These are phyloP conservation scores for Oreocharis arfaki DNA, from an alignment of 2,113 vertebrate genomes.

Conservation along the genomic window DNA sequence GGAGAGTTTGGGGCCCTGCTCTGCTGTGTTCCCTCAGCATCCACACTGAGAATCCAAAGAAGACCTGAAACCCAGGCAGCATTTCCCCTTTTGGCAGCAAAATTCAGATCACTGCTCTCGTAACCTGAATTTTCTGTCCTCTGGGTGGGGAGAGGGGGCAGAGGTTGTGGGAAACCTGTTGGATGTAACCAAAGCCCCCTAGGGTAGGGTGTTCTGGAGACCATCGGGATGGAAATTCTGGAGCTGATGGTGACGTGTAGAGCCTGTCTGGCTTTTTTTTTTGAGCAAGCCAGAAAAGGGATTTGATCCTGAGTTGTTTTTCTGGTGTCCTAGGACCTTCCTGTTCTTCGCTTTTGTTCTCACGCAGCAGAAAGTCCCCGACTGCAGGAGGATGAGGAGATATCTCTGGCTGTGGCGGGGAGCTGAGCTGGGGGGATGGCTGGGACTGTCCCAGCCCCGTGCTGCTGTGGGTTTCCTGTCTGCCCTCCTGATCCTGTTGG, in stretches of 20 bases:
- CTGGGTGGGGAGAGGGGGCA: background rate
- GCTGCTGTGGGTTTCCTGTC: background rate
- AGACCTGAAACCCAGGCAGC: background rate
- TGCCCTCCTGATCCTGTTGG: background rate
- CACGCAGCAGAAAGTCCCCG: rapidly evolving
- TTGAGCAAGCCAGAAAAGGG: background rate
- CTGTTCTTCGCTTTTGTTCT: background rate
- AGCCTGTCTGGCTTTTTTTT: background rate
- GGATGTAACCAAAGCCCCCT: rapidly evolving
- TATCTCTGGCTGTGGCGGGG: background rate
- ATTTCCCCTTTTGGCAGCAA: background rate
- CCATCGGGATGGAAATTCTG: background rate
- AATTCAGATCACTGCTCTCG: rapidly evolving
- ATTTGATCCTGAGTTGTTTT: background rate
- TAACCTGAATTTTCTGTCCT: background rate
- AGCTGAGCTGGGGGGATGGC: rapidly evolving
- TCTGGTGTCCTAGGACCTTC: background rate
- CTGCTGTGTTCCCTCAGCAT: background rate
- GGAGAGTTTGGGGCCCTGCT: background rate
- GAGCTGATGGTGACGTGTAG: rapidly evolving
- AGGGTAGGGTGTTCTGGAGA: rapidly evolving
- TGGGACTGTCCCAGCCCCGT: background rate
- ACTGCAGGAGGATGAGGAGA: rapidly evolving
- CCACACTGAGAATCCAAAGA: rapidly evolving
- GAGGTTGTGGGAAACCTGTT: background rate